Percentiles rank a stretch among this genome's conserved stretches.
Evolutionary conservation across 2,113 vertebrate species (phyloP).

Genomic region (Rhea americana): DNA sequence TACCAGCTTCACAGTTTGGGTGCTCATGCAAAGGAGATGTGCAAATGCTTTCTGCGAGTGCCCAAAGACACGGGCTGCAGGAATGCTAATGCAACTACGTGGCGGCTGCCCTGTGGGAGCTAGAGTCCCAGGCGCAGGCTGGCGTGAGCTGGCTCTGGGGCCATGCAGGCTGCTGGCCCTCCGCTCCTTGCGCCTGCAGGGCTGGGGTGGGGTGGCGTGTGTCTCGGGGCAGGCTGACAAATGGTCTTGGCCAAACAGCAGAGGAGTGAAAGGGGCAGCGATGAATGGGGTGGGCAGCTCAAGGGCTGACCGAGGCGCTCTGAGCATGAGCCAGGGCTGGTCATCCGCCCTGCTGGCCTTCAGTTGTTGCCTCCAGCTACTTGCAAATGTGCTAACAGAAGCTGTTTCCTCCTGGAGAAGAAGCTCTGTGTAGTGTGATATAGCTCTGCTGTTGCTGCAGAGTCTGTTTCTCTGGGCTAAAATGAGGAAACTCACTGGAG

Average conservation of each 20-base stretch:
- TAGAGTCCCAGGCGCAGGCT: background rate
- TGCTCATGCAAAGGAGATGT: fast-evolving
- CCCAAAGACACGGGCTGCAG: fast-evolving
- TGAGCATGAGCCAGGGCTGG: fast-evolving
- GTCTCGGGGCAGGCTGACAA: background rate
- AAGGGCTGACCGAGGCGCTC: fast-evolving
- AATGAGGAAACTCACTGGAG: background rate
- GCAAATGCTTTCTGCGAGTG: fast-evolving
- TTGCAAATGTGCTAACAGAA: background rate
- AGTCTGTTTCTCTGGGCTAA: background rate
- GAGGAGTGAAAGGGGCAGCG: fast-evolving
- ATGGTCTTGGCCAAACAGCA: fast-evolving
- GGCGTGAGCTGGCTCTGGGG: background rate
- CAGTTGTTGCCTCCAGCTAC: background rate
- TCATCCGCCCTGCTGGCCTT: fast-evolving
- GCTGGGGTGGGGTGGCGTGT: fast-evolving
- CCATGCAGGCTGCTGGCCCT: background rate
- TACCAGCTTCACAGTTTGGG: fast-evolving
- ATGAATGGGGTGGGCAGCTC: fast-evolving
- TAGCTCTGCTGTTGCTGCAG: fast-evolving
- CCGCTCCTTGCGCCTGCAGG: background rate
- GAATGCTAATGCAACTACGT: fast-evolving
- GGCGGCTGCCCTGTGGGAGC: background rate
- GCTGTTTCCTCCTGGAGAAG: background rate
- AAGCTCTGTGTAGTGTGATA: background rate